Evolutionary conservation across 2,797 vertebrate species (phyloP).

Genomic region (Acestrorhynchus altus): DNA sequence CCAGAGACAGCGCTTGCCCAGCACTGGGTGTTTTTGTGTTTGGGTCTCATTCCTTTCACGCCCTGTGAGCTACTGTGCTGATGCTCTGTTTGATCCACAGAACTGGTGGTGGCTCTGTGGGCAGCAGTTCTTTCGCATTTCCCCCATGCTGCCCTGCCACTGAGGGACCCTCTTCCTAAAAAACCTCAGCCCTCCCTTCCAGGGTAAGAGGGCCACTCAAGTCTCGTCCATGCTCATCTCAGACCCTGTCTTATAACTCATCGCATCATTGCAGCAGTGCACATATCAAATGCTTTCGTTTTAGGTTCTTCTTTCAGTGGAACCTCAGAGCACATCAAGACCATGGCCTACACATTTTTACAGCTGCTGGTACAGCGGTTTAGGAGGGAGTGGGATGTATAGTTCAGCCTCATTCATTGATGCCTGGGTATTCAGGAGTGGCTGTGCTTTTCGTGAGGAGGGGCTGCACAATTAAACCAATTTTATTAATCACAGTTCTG

Average conservation of each 20-base stretch:
- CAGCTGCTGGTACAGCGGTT: not conserved
- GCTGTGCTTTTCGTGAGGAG: not conserved
- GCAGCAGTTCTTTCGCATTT: constrained; percentile 51
- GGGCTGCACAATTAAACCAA: not conserved
- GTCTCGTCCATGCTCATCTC: constrained; percentile 62
- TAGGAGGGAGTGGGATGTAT: not conserved
- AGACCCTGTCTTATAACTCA: constrained; percentile 55
- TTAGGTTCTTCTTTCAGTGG: constrained; percentile 29
- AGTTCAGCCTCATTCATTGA: not conserved
- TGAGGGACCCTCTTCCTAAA: constrained; percentile 58
- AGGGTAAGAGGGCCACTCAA: constrained; percentile 67
- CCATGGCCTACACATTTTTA: not conserved
- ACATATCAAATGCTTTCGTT: constrained; percentile 40
- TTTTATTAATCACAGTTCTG: not conserved
- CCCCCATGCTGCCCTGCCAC: constrained; percentile 58
- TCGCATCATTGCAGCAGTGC: constrained; percentile 52
- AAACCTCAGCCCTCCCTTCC: constrained; percentile 59
- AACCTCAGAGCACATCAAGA: constrained; percentile 19
- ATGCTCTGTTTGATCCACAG: constrained; percentile 68
- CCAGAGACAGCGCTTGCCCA: constrained; percentile 30
- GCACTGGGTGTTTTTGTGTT: constrained; percentile 32
- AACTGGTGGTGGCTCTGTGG: constrained; percentile 59
- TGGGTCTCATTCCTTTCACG: constrained; percentile 34
- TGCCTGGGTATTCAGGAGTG: not conserved
- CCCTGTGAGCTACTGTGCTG: constrained; percentile 54